A percentile compares a stretch with the other conserved stretches of the same genome.
Conservation (phyloP, 2,113 vertebrate genomes). For the Elephas maximus region DNA sequence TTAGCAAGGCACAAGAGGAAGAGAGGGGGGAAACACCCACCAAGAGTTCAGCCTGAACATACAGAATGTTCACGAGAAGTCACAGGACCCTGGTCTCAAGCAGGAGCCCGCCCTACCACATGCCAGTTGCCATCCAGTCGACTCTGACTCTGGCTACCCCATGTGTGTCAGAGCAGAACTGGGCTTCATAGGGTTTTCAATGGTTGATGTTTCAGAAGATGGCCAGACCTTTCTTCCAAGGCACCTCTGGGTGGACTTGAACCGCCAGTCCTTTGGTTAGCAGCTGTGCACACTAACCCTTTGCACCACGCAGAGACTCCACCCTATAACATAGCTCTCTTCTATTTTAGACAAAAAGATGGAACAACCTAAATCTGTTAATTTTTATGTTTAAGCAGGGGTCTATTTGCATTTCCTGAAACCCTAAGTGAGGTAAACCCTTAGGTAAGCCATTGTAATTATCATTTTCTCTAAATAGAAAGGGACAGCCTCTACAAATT, state of each 20-base stretch:
- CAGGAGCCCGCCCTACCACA: neutral
- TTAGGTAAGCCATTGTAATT: slow-evolving; percentile 16
- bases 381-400: slow-evolving; percentile 1
- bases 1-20: neutral
- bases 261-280: too few relatives aligned
- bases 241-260: too few relatives aligned
- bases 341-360: neutral
- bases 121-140: too few relatives aligned
- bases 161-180: too few relatives aligned
- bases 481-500: slow-evolving; percentile 4
- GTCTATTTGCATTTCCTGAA: slow-evolving; percentile 61
- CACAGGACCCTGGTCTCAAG: rapidly evolving
- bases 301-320: neutral
- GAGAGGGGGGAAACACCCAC: neutral
- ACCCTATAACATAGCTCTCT: neutral
- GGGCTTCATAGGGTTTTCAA: too few relatives aligned
- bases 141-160: too few relatives aligned
- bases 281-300: too few relatives aligned
- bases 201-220: neutral
- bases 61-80: neutral
- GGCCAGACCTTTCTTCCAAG: neutral
- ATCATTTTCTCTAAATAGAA: slow-evolving; percentile 28
- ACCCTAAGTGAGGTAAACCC: slow-evolving; percentile 59
- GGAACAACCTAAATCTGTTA: slow-evolving; percentile 12
- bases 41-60: neutral